A percentile compares a stretch with the other conserved stretches of the same genome.
These are phyloP conservation scores for Lophius americanus DNA, from an alignment of 2,797 vertebrate species.

Conservation along the genomic window DNA sequence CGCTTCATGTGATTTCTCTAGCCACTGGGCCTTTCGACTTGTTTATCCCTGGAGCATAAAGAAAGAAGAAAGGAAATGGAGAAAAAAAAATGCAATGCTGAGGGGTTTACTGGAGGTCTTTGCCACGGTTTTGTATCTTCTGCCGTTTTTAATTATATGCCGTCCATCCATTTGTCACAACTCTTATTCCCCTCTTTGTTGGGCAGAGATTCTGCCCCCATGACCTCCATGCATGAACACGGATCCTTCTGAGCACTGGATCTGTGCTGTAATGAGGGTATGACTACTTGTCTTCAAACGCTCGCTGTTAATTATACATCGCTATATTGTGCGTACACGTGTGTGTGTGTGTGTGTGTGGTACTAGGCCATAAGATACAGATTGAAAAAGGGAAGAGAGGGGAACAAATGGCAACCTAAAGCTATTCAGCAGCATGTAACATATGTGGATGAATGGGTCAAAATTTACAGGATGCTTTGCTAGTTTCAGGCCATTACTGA, in stretches of 20 bases:
- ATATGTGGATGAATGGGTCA: conserved; percentile 22
- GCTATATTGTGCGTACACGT: conserved; percentile 24
- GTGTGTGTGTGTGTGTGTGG: conserved; percentile 10
- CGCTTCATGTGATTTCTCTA: conserved; percentile 64
- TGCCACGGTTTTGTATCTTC: conserved; percentile 71
- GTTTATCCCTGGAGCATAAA: conserved; percentile 78
- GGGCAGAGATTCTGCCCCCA: conserved; percentile 45
- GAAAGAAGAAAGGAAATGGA: background rate
- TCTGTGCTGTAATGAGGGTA: conserved; percentile 63
- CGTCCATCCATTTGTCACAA: conserved; percentile 73
- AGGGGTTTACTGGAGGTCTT: conserved; percentile 70
- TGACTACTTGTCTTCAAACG: conserved; percentile 59
- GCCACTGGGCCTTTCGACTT: conserved; percentile 66
- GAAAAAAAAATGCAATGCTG: conserved; percentile 12
- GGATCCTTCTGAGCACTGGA: conserved; percentile 34
- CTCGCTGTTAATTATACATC: conserved; percentile 61
- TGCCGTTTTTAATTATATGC: conserved; percentile 81
- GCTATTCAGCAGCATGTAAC: conserved; percentile 31
- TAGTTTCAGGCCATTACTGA: background rate
- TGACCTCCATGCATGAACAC: conserved; percentile 2
- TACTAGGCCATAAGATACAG: background rate
- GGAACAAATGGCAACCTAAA: conserved; percentile 44
- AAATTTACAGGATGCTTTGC: conserved; percentile 18
- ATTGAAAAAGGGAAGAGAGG: conserved; percentile 14
- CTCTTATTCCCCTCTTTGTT: conserved; percentile 60